Conservation (phyloP, 2,797 vertebrate genomes). For the Rousettus madagascariensis region DNA sequence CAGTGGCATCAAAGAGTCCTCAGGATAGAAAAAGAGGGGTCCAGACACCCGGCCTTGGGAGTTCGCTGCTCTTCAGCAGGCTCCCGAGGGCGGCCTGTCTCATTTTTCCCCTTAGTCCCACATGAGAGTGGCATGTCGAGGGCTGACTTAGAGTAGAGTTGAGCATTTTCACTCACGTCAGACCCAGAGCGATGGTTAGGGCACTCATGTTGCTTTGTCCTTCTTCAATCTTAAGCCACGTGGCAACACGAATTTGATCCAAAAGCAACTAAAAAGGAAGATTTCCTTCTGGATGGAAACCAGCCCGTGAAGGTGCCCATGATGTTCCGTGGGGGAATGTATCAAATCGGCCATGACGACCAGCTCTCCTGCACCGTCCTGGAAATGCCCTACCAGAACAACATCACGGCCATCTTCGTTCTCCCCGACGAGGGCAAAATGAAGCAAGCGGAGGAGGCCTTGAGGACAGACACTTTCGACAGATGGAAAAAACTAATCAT, state of each 20-base stretch:
- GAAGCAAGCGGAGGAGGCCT: conserved; percentile 84
- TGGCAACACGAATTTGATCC: conserved; percentile 92
- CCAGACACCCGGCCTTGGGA: not conserved
- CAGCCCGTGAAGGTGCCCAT: conserved; percentile 90
- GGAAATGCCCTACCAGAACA: conserved; percentile 91
- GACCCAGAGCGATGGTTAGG: not conserved
- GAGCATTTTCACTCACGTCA: not conserved
- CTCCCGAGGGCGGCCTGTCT: not conserved
- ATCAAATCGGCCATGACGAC: conserved; percentile 85
- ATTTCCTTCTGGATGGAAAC: conserved; percentile 87
- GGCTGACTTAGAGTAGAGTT: not conserved
- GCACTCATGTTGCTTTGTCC: conserved; percentile 48
- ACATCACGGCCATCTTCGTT: conserved; percentile 90
- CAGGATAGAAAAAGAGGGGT: not conserved
- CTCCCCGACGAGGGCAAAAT: conserved; percentile 90
- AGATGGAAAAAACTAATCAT: conserved; percentile 82
- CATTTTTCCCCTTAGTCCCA: not conserved
- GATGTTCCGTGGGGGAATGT: conserved; percentile 90
- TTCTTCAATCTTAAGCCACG: conserved; percentile 80
- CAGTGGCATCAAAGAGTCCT: not conserved
- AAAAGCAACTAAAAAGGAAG: conserved; percentile 83
- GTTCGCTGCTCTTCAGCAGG: not conserved
- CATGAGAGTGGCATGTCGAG: not conserved
- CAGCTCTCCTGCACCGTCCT: conserved; percentile 87
- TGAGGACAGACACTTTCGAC: conserved; percentile 83